Percentiles rank a stretch among this genome's conserved stretches.
These are phyloP conservation scores for Oscheius sp. DNA, from an alignment of 2,888 invertebrate genomes.

Conservation along the genomic window DNA sequence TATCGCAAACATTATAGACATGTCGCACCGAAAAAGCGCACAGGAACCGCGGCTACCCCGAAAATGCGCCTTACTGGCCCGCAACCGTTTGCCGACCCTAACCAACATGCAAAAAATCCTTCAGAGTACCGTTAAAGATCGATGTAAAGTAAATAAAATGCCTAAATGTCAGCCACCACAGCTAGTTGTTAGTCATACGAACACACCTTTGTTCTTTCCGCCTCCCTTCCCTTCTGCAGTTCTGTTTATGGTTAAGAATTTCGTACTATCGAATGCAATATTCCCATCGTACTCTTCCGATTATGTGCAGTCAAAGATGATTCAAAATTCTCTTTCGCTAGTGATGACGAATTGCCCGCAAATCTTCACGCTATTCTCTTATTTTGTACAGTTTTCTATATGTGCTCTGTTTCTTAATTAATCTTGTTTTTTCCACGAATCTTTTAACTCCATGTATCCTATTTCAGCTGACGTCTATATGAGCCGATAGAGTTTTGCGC, in stretches of 20 bases:
- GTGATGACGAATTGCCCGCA: constrained; percentile 19
- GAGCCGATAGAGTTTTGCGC: constrained; percentile 15
- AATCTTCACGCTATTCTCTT: constrained; percentile 1
- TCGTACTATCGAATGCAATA: not conserved
- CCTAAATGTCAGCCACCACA: too few relatives aligned
- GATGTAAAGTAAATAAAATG: too few relatives aligned
- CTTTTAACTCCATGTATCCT: constrained; percentile 6
- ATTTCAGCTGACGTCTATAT: constrained; percentile 25
- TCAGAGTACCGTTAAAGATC: too few relatives aligned
- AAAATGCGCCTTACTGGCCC: too few relatives aligned
- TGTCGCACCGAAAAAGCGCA: too few relatives aligned
- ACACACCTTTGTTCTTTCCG: not conserved
- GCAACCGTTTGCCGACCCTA: too few relatives aligned
- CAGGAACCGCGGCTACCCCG: too few relatives aligned
- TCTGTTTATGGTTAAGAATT: not conserved
- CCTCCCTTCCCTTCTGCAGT: not conserved
- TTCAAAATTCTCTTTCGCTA: constrained; percentile 18
- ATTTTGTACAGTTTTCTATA: not conserved
- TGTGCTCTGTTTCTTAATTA: not conserved
- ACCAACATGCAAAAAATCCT: too few relatives aligned
- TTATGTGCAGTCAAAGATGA: constrained; percentile 21
- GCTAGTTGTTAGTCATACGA: not conserved
- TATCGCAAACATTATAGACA: too few relatives aligned
- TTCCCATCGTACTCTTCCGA: constrained; percentile 2
- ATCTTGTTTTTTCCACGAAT: not conserved